Evolutionary conservation across 37 sponge, comb jelly and placozoan species (phyloP).

Genomic region (Petrosia ficiformis): DNA sequence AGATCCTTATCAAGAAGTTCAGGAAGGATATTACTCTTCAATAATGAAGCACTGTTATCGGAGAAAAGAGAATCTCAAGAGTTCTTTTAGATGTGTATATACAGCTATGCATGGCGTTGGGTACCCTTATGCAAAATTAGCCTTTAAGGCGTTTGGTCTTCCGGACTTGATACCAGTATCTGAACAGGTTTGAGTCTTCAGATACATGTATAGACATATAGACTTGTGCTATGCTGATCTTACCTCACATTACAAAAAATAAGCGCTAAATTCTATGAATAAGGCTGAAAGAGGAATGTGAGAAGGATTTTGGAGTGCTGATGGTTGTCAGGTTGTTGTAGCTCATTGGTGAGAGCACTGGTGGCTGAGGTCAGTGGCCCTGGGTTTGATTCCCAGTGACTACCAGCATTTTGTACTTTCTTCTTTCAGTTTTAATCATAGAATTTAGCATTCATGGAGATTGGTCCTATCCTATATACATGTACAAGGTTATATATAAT

Average conservation of each 20-base stretch:
- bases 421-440: too few species aligned
- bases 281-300: too few species aligned
- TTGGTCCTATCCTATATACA: neutral
- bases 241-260: too few species aligned
- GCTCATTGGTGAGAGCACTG: too few species aligned
- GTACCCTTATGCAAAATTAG: constrained; percentile 52
- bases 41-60: constrained; percentile 53
- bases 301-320: neutral
- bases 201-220: neutral
- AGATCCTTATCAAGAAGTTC: constrained; percentile 75
- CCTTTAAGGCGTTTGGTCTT: constrained; percentile 74
- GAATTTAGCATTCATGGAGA: neutral
- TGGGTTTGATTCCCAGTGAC: too few species aligned
- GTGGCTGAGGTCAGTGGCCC: too few species aligned
- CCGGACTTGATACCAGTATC: constrained; percentile 69
- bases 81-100: constrained; percentile 68
- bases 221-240: too few species aligned
- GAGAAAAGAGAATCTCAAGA: constrained; percentile 8
- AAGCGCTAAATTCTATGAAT: too few species aligned
- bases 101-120: constrained; percentile 99
- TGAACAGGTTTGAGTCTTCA: constrained; percentile 68
- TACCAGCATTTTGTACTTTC: too few species aligned
- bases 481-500: too few species aligned
- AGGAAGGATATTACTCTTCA: constrained; percentile 62
- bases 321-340: neutral